These are phyloP conservation scores for Stenodera caucasica DNA, from an alignment of 2,888 invertebrate species.

Conservation along the genomic window DNA sequence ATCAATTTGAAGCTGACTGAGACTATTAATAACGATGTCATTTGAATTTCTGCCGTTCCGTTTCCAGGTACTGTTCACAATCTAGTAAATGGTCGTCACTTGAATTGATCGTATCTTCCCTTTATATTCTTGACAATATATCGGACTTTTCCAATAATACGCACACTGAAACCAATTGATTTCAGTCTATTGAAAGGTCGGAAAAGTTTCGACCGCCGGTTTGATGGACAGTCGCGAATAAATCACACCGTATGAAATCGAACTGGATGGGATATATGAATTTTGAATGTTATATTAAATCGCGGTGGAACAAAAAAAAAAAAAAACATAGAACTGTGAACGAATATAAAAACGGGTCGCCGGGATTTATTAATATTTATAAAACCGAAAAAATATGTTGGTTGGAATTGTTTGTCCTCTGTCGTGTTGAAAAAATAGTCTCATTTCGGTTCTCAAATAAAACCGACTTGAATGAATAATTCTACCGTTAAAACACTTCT, in stretches of 20 bases:
- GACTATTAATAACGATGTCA: slow-evolving; percentile 2
- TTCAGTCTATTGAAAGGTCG: not conserved
- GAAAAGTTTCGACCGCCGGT: not conserved
- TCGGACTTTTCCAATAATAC: not conserved
- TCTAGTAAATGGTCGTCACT: not conserved
- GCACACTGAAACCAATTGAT: not conserved
- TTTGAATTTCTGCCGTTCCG: slow-evolving; percentile 1
- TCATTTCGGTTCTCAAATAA: not conserved
- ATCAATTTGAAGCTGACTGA: not conserved
- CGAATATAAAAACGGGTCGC: not conserved
- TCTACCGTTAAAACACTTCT: not conserved
- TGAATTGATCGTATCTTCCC: not conserved
- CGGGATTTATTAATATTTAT: not conserved
- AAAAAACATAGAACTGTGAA: not conserved
- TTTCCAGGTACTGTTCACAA: not conserved
- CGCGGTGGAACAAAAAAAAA: not conserved
- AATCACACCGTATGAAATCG: not conserved
- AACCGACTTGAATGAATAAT: not conserved
- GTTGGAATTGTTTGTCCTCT: not conserved
- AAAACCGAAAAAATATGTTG: not conserved
- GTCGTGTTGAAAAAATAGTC: not conserved
- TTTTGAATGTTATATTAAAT: no score
- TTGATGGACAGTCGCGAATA: not conserved
- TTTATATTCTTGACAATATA: not conserved
- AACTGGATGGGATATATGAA: no score